Evolutionary conservation across 2,888 invertebrate genomes (phyloP).

Genomic region (Drosophila borborema): DNA sequence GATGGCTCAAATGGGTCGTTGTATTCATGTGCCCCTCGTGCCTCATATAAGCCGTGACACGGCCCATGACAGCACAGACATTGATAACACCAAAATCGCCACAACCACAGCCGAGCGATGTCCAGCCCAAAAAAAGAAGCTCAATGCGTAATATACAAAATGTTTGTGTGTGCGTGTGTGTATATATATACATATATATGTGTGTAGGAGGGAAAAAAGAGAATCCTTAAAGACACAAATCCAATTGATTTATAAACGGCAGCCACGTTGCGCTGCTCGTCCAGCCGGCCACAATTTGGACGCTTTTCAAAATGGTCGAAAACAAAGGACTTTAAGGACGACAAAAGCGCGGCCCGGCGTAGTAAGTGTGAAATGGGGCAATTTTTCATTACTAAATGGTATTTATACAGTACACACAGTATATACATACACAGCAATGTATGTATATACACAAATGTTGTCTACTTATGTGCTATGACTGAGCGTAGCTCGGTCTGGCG

Average conservation of each 20-base stretch:
- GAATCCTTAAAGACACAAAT: conserved; percentile 40
- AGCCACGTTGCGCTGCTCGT: conserved; percentile 33
- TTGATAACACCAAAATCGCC: conserved; percentile 43
- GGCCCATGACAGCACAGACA: conserved; percentile 42
- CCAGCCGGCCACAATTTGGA: conserved; percentile 18
- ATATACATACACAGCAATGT: conserved; percentile 4
- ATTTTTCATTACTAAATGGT: conserved; percentile 51
- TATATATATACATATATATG: neutral
- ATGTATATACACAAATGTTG: neutral
- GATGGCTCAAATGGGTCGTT: conserved; percentile 59
- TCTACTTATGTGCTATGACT: neutral
- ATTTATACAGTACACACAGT: conserved; percentile 4
- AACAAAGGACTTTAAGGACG: conserved; percentile 34
- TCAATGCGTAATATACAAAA: conserved; percentile 4
- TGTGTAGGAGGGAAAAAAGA: neutral
- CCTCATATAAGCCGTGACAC: conserved; percentile 42
- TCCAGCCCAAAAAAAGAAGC: conserved; percentile 3
- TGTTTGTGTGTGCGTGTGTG: neutral
- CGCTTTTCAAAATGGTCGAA: conserved; percentile 28
- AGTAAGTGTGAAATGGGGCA: conserved; percentile 66
- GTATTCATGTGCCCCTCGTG: conserved; percentile 47
- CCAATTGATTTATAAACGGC: conserved; percentile 60
- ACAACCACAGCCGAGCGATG: conserved; percentile 14
- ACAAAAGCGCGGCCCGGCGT: conserved; percentile 4
- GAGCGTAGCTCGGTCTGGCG: conserved; percentile 1